Percentiles rank a stretch among this genome's conserved stretches.
Conservation (phyloP, 37 sponge, comb jelly and placozoan species). For the Lycopodina hypogea region DNA sequence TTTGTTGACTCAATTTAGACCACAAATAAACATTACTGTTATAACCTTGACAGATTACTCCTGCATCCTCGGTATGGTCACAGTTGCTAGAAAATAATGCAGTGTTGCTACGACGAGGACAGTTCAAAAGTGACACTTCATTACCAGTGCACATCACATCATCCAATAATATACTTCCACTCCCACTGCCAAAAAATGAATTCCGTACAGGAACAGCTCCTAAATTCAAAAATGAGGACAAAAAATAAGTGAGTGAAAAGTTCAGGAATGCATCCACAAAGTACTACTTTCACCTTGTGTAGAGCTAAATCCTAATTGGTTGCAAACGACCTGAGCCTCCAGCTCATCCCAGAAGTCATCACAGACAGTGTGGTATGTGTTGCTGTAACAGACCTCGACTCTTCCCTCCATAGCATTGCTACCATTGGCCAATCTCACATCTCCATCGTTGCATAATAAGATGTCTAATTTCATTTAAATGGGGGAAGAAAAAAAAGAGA, state of each 20-base stretch:
- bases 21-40: neutral
- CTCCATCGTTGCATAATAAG: neutral
- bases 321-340: constrained; percentile 3
- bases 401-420: neutral
- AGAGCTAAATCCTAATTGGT: neutral
- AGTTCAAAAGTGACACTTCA: constrained; percentile 4
- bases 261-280: neutral
- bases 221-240: neutral
- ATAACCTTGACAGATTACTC: constrained; percentile 1
- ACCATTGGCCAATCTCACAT: constrained; percentile 8
- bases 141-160: constrained; percentile 6
- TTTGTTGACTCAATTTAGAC: too few relatives aligned
- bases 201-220: neutral
- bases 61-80: constrained; percentile 9
- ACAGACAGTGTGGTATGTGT: constrained; percentile 8
- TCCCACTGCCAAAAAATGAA: constrained; percentile 10
- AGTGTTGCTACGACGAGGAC: neutral
- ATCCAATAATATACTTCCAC: neutral
- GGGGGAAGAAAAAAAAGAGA: too few relatives aligned
- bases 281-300: neutral
- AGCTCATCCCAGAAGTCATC: constrained; percentile 17
- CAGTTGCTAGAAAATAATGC: neutral
- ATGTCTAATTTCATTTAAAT: neutral
- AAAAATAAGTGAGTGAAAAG: neutral
- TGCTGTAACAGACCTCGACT: constrained; percentile 9